Evolutionary conservation across 2,888 invertebrate genomes (phyloP), one percentile per base, ranked within the genome.

Genomic region (Xanthia icteritia): DNA sequence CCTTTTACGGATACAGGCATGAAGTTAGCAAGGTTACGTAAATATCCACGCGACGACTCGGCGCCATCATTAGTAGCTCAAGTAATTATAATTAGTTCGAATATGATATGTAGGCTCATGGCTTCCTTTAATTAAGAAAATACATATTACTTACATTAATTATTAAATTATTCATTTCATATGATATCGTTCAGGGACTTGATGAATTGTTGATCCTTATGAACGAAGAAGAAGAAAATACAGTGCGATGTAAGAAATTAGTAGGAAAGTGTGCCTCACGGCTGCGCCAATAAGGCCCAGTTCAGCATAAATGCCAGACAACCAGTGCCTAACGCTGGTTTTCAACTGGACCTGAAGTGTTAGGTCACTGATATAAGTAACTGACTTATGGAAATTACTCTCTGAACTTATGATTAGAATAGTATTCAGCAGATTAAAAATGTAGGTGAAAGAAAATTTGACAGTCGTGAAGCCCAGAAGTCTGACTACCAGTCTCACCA

Each of bases 21-120:
- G 27, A 48, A 39, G 1, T 20, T 31, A 5, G 2, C 20, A 36
- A 36, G 39, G 23, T 27, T 36, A 64, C 39, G 23, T 17, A 23
- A 45, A 42, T 17, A 64, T 39, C 31, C 11, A 56, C 8, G 45
- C 2, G 48, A 42, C 11, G 13, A 42, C 1, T 36, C 17, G 48
- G 23, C 31, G 23, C 20, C 17, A 36, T 80, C 39, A 72, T 81
- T 51, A 36, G 31, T 58, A 39, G n/a, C 56, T 58, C 42, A 56
- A 36, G n/a, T 56, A 76, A 73, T 64, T 42, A 73, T 80, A 64
- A 80, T 73, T 51, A 20, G 61, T 31, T n/a, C 42, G 31, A 75
- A 45, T 15, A 31, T 71, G 27, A 27, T 27, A 64, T 31, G 13
- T 31, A 56, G 20, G 13, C 20, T 36, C n/a, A 11, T 39, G 56